phyloP scores from a whole-genome alignment of 2,797 vertebrate genomes.

The Xenops minutus region DNA sequence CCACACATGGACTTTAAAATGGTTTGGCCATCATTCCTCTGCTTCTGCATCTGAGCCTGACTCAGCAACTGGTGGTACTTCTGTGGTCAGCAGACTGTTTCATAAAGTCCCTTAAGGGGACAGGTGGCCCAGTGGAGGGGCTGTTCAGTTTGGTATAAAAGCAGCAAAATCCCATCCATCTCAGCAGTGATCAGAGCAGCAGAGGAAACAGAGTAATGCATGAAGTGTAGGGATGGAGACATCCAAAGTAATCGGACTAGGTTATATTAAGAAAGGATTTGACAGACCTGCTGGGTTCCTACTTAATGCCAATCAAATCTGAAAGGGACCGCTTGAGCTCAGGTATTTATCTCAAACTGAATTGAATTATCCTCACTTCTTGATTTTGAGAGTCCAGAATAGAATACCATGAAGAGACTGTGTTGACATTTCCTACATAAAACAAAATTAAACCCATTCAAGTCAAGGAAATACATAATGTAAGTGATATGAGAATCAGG shows the following conservation, averaged over 20 bases:
- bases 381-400: slow-evolving; percentile 22
- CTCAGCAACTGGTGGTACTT: slow-evolving; percentile 52
- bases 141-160: slow-evolving; percentile 57
- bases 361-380: slow-evolving; percentile 31
- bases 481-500: not conserved
- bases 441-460: slow-evolving; percentile 1
- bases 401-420: not conserved
- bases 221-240: not conserved
- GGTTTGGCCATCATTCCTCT: slow-evolving; percentile 39
- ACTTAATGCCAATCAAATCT: slow-evolving; percentile 17
- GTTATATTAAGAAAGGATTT: slow-evolving; percentile 9
- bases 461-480: not conserved
- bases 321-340: slow-evolving; percentile 18
- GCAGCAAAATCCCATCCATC: slow-evolving; percentile 33
- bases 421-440: slow-evolving; percentile 8
- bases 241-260: slow-evolving; percentile 3
- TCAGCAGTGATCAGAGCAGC: slow-evolving; percentile 28
- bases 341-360: slow-evolving; percentile 22
- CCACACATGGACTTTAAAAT: not conserved
- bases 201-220: slow-evolving; percentile 16
- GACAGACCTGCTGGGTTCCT: slow-evolving; percentile 17
- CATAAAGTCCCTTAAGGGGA: slow-evolving; percentile 58
- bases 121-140: slow-evolving; percentile 43
- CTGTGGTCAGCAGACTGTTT: slow-evolving; percentile 69
- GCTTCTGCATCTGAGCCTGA: not conserved